Conservation (phyloP, 35 echinoderm and acorn worm species). For the Heliocidaris tuberculata region DNA sequence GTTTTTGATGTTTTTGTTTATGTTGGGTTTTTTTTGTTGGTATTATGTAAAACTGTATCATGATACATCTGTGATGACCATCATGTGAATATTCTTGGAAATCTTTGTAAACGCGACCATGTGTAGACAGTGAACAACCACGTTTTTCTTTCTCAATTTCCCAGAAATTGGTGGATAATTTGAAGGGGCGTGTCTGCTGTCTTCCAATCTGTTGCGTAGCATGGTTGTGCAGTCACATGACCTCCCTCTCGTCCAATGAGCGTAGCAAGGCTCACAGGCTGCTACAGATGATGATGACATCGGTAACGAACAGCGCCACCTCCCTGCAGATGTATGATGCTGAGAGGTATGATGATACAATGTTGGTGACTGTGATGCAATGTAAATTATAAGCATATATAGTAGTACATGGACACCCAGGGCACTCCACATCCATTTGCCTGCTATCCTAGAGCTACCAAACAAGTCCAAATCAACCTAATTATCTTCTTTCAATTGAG, state of each 20-base stretch:
- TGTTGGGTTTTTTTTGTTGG: too few relatives aligned
- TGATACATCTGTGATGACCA: not conserved
- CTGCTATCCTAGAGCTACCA: too few relatives aligned
- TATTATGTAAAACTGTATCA: too few relatives aligned
- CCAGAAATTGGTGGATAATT: slow-evolving; percentile 68
- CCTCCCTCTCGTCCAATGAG: slow-evolving; percentile 50
- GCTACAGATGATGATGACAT: slow-evolving; percentile 60
- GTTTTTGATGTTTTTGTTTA: too few relatives aligned
- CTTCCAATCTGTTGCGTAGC: slow-evolving; percentile 70
- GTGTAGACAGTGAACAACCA: not conserved
- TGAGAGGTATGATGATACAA: slow-evolving; percentile 48
- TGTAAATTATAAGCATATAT: not conserved
- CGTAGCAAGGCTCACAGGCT: slow-evolving; percentile 51
- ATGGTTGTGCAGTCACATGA: slow-evolving; percentile 76
- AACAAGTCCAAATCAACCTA: too few relatives aligned
- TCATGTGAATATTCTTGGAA: not conserved
- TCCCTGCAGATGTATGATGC: slow-evolving; percentile 64
- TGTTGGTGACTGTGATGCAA: not conserved
- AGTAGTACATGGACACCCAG: not conserved
- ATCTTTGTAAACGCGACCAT: not conserved
- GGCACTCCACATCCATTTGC: too few relatives aligned
- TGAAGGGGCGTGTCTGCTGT: slow-evolving; percentile 65
- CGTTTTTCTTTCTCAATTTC: not conserved
- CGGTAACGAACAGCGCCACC: slow-evolving; percentile 31
- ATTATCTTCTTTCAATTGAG: too few relatives aligned